Evolutionary conservation across 2,888 invertebrate species (phyloP), one percentile per base, ranked within the genome.

Genomic region (Conchocele bisecta): DNA sequence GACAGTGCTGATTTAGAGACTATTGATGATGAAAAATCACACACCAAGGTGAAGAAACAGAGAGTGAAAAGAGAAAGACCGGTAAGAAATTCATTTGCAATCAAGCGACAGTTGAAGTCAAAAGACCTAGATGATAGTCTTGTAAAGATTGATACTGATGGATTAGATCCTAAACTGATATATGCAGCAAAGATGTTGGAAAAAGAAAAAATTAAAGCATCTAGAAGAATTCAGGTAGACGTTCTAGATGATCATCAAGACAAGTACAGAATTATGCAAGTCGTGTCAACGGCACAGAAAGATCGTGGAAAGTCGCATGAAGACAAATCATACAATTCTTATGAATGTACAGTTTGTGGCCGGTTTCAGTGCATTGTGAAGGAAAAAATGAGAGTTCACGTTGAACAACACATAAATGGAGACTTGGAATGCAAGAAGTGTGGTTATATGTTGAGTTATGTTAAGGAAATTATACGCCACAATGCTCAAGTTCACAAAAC

Each of bases 391-490:
- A 51, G 51, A 28, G 31, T 51, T 17, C 51, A 51, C 26, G 35
- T 51, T 31, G 51, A 51, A 51, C 31, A 51, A 17, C 51, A 51
- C 22, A 22, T 51, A 17, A 51, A 51, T 51, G 51, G 51, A 33
- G 51, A 51, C 31, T 20, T 51, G 11, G 51, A 51, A 35, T 51
- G 51, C 35, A 51, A 51, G 17, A 51, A 51, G 35, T 51, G 51
- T 51, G 51, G 51, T 2, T 51, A 51, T 51, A 51, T 51, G 11
- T 35, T 51, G 7, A 51, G 51, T 33, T 51, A 51, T n/a, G 7
- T 15, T 15, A 51, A 51, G 15, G 51, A 51, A 51, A 51, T 51
- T 9, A 33, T 35, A 4, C 3, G 51, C 13, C 51, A 51, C 29
- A 51, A 51, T 13, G 35, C 13, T 15, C 33, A 51, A n/a, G 51